Conservation (phyloP, 2,113 vertebrate species). For the Xiphias gladius region DNA sequence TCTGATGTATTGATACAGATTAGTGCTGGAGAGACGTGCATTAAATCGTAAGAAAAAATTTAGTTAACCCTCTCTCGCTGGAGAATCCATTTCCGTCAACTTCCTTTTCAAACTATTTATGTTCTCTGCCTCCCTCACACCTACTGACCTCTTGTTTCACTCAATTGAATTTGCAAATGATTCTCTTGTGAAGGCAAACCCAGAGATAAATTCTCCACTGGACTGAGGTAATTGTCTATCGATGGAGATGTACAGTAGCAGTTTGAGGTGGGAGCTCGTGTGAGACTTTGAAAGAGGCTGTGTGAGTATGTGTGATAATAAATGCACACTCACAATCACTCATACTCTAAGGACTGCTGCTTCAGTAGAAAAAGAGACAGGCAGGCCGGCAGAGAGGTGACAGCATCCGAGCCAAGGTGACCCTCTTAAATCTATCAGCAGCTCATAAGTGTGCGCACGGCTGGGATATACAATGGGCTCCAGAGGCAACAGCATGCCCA, state of each 20-base stretch:
- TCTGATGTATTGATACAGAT: constrained; percentile 60
- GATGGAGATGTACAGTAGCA: constrained; percentile 40
- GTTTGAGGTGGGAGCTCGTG: constrained; percentile 34
- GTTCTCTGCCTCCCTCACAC: constrained; percentile 38
- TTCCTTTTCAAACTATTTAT: constrained; percentile 60
- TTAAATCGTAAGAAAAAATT: constrained; percentile 46
- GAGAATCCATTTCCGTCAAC: constrained; percentile 46
- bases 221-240: constrained; percentile 57
- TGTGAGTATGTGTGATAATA: constrained; percentile 19
- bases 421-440: constrained; percentile 69
- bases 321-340: constrained; percentile 30
- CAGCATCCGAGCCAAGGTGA: constrained; percentile 74
- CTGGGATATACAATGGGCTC: constrained; percentile 9
- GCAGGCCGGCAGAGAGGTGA: constrained; percentile 47
- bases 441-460: neutral
- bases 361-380: constrained; percentile 41
- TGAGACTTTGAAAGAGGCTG: constrained; percentile 27
- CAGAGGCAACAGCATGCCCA: constrained; percentile 23
- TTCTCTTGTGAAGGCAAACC: constrained; percentile 45
- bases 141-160: constrained; percentile 71
- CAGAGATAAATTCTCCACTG: constrained; percentile 51
- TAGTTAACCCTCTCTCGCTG: constrained; percentile 45
- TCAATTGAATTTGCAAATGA: constrained; percentile 68
- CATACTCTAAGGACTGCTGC: constrained; percentile 44
- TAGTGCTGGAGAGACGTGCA: constrained; percentile 35